Evolutionary conservation across 2,888 invertebrate genomes (phyloP).

Genomic region (Mimachlamys varia): DNA sequence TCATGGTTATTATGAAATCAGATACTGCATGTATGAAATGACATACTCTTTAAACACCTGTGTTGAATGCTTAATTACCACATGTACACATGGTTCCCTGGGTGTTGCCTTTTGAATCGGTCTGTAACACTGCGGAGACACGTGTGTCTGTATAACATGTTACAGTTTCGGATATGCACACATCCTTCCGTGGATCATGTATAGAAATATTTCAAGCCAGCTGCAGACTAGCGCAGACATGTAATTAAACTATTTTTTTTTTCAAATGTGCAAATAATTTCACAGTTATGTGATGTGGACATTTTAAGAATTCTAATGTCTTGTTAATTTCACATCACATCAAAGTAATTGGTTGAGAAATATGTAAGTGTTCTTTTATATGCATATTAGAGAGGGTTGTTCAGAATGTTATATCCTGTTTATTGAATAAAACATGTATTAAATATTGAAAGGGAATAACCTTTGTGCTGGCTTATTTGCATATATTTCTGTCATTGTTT

Average conservation of each 20-base stretch:
- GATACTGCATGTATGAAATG: constrained; percentile 26
- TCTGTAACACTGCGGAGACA: not conserved
- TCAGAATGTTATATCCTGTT: too few relatives aligned
- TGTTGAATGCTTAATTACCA: constrained; percentile 9
- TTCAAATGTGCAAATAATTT: not conserved
- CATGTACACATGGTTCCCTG: not conserved
- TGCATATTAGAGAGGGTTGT: too few relatives aligned
- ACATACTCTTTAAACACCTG: constrained; percentile 33
- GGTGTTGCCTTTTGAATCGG: constrained; percentile 2
- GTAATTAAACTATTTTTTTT: constrained; percentile 5
- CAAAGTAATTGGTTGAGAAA: too few relatives aligned
- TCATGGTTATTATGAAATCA: constrained; percentile 28
- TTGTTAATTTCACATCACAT: too few relatives aligned
- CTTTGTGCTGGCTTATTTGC: too few relatives aligned
- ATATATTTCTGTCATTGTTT: too few relatives aligned
- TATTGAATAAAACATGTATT: too few relatives aligned
- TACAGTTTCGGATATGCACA: not conserved
- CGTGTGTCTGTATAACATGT: not conserved
- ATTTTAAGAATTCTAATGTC: not conserved
- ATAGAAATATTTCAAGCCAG: not conserved
- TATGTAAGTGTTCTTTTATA: too few relatives aligned
- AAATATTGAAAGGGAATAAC: too few relatives aligned
- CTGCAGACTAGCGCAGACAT: not conserved
- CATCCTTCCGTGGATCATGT: constrained; percentile 26
- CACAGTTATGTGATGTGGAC: not conserved